Base-by-base conservation (phyloP, 2,888 invertebrate species). In the Lutraria lutraria region DNA sequence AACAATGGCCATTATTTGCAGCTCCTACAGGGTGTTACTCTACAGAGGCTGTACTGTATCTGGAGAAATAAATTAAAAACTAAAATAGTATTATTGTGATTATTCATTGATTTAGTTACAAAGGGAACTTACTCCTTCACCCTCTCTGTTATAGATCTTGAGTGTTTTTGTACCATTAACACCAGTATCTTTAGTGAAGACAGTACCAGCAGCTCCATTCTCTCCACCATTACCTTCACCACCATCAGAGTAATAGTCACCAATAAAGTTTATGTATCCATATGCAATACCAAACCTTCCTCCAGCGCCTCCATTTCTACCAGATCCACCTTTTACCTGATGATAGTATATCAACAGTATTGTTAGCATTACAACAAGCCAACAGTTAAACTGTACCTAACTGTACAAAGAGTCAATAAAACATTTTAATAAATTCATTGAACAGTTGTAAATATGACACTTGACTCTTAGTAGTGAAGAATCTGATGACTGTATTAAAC, bases 171-270 rank as follows among this genome's bases (percentile, higher is more conserved):
- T 86, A n/a, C 91, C 91, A 43, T 89, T 88, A 19, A 25, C 80
- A 13, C 89, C 86, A 16, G 79, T 92, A 68, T 93, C 92, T 60
- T 93, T 93, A 29, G 92, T 89, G 81, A 91, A 94, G 79, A 95
- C 92, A n/a, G 95, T 95, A 2, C 95, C 95, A 34, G 95, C 93
- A 13, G 94, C 95, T 1, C 94, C 95, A 81, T 89, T 93, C 85
- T 95, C 95, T 31, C 92, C 93, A 29, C 87, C 91, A 3, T 34
- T 83, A 16, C 92, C 93, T 12, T 63, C 81, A 12, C 95, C 95
- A 21, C 95, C 95, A 19, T 90, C 87, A 0, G 95, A 93, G 68
- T 83, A 76, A 68, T 89, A 93, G n/a, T 91, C 87, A 6, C 95
- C 95, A 54, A 89, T 91, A 88, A 91, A 95, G 90, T 92, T 89